Evolutionary conservation across 2,797 vertebrate species (phyloP), one percentile per base, ranked within the genome.

Genomic region (Megalops cyprinoides): DNA sequence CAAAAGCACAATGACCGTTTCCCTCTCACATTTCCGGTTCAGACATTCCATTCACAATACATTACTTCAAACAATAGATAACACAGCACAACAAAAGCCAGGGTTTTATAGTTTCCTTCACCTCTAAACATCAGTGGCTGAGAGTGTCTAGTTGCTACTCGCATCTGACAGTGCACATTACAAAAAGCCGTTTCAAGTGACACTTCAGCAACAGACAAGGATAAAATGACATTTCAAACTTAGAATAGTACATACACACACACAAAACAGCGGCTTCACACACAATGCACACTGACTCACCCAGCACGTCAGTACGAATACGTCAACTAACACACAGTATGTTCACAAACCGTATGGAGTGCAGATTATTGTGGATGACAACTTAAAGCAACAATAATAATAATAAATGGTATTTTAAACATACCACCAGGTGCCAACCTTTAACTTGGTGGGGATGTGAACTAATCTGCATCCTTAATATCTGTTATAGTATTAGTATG

Each of bases 1-100:
- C 37, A 42, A 65, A 69, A 69, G 37, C 65, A 69, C 65, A 69
- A 69, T 69, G 65, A 37, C 65, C 15, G 37, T 69, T 67, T 67
- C 65, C 37, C 18, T 69, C 62, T 67, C 65, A 42, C 37, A 23
- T 44, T 69, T 69, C 34, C 65, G 20, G 65, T 14, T 1, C 65
- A 69, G 37, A 65, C 65, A 69, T 69, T 69, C 34, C 65, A 6
- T 42, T 69, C 65, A 42, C 25, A 20, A 69, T 42, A 39, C 15
- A 5, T 69, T 42, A 69, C 15, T 18, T 69, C 42, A 39, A 69
- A 69, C 65, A 28, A 31, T 18, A 42, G 37, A 42, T 6, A 69
- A 23, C 15, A 23, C 65, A 15, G 18, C n/a, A 69, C 37, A 42
- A 42, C n/a, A 69, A 69, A 69, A 69, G 23, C 28, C 37, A 20